Base-by-base conservation (phyloP, 2,113 vertebrate species). In the Amblyopsis rosae region DNA sequence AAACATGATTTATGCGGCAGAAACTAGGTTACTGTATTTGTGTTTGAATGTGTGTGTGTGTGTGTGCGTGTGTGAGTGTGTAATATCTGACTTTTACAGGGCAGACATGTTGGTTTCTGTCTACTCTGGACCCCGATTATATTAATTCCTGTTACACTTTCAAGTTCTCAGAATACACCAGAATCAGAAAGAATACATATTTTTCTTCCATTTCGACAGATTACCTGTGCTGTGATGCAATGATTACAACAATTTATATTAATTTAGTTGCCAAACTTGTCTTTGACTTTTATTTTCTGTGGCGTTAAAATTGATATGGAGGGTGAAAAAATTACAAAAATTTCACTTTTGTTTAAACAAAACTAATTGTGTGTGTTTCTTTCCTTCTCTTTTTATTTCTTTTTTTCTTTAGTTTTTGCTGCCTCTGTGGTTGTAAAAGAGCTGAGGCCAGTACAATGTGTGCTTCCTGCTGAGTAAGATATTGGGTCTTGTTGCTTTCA, bases 321-420 rank as follows among this genome's bases (percentile, higher is more conserved):
- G 83, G 79, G 72, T 84, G 76, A 89, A 77, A 82, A 87, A 85
- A 88, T 85, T 55, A 72, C 81, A 88, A 77, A 89, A 84, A 90
- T 84, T 69, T 65, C 67, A 77, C 70, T 87, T 90, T 92, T 91
- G 89, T 91, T 93, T 91, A 91, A 92, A 89, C 85, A 87, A 57
- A 88, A 69, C 19, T 67, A 12, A 33, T 56, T 65, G 72, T 72
- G 53, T 9, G 35, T 45, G 53, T 57, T 9, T 13, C 32, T 66
- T 35, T 57, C 15, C 15, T 51, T 12, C 15, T 51, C 15, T 12
- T 51, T 51, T 9, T 51, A 51, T 51, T 51, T 51, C 4, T 51
- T 12, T 51, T 64, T 53, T 50, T 53, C 12, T 26, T 17, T 11
- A 19, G 4, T 12, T 32, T 4, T 56, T 65, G 64, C 1, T 26